These are phyloP conservation scores for Alaudala cheleensis DNA, from an alignment of 2,113 vertebrate genomes.

Conservation along the genomic window DNA sequence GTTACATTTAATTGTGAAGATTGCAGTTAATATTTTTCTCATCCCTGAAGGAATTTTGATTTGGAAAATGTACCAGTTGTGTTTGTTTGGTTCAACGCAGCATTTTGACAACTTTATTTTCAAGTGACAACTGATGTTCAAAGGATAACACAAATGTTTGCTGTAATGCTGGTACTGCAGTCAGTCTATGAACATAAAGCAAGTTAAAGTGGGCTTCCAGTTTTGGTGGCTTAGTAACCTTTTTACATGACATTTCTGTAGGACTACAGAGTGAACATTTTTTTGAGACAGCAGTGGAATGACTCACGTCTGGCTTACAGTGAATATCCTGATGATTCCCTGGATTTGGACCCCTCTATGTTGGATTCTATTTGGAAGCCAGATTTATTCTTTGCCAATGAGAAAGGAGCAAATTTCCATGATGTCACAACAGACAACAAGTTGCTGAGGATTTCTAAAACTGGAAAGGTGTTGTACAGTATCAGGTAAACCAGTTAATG, in stretches of 20 bases:
- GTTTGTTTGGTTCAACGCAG: neutral
- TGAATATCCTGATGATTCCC: constrained; percentile 95
- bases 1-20: neutral
- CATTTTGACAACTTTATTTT: neutral
- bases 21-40: neutral
- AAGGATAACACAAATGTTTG: neutral
- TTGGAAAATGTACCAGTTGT: constrained; percentile 54
- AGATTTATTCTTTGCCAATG: constrained; percentile 98
- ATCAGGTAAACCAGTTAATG: constrained; percentile 84
- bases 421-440: constrained; percentile 99
- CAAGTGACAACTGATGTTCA: neutral
- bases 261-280: constrained; percentile 99
- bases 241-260: constrained; percentile 76
- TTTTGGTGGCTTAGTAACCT: constrained; percentile 48
- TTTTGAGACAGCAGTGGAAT: constrained; percentile 98
- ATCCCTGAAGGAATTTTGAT: constrained; percentile 1
- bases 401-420: constrained; percentile 98
- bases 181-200: constrained; percentile 1
- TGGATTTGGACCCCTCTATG: constrained; percentile 99
- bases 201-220: neutral
- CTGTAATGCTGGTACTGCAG: neutral
- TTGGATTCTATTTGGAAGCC: constrained; percentile 99
- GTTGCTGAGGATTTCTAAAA: constrained; percentile 95
- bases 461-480: constrained; percentile 96
- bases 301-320: constrained; percentile 97